Evolutionary conservation across 2,888 invertebrate genomes (phyloP).

Genomic region (Drosophila limbata): DNA sequence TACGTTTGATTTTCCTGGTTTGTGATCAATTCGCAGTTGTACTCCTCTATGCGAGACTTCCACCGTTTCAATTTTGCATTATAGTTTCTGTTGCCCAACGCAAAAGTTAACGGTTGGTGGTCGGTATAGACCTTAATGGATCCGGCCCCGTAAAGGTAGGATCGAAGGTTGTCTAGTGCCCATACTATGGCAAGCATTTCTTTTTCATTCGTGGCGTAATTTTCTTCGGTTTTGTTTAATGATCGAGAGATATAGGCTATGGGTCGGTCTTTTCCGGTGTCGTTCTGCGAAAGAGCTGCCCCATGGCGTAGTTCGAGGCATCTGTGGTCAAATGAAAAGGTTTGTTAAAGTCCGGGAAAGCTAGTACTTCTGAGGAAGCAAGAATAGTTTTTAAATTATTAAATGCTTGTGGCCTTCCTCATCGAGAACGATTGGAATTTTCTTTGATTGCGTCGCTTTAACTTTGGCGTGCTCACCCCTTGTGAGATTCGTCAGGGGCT

Average conservation of each 20-base stretch:
- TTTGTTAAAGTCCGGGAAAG: not conserved
- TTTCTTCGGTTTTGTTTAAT: not conserved
- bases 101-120: not conserved
- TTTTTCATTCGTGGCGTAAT: not conserved
- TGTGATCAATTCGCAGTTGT: not conserved
- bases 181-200: conserved; percentile 2
- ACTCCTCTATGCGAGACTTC: not conserved
- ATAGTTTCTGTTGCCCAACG: not conserved
- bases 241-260: not conserved
- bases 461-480: not conserved
- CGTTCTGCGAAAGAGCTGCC: not conserved
- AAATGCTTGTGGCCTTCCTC: not conserved
- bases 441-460: not conserved
- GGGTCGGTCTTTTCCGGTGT: not conserved
- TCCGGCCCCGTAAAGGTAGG: not conserved
- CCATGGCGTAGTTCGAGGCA: not conserved
- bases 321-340: not conserved
- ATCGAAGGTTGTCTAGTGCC: not conserved
- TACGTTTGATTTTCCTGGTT: not conserved
- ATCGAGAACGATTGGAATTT: not conserved
- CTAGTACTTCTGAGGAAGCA: not conserved
- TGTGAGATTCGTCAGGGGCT: not conserved
- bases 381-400: not conserved
- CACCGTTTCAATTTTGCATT: not conserved
- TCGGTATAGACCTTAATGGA: conserved; percentile 1